Evolutionary conservation across 2,797 vertebrate species (phyloP).

Genomic region (Tinamus major): DNA sequence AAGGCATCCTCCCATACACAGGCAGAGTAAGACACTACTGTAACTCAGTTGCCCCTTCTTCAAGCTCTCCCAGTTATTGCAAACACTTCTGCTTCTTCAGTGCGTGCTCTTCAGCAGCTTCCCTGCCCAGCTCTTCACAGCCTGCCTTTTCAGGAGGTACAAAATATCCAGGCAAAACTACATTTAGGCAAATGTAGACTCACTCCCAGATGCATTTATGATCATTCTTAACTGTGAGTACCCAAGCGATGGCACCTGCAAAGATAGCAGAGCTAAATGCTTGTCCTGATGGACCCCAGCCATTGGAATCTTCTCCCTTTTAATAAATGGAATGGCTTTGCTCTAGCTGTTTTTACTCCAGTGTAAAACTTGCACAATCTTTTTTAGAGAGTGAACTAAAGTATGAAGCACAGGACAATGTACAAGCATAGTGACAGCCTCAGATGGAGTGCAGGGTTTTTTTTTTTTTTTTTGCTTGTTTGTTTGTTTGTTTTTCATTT

Average conservation of each 20-base stretch:
- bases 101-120: fast-evolving
- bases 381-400: background rate
- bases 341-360: background rate
- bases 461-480: background rate
- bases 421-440: background rate
- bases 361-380: background rate
- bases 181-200: background rate
- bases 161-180: background rate
- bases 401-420: background rate
- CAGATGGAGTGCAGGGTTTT: background rate
- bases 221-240: background rate
- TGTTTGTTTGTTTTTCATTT: background rate
- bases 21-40: background rate
- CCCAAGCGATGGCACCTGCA: background rate
- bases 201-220: background rate
- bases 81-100: background rate
- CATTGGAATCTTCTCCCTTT: background rate
- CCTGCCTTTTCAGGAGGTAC: background rate
- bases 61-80: background rate
- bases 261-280: background rate
- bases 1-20: background rate
- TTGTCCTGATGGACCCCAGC: background rate
- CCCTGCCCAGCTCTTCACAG: background rate
- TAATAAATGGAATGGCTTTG: background rate
- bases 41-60: background rate